Evolutionary conservation across 1,140 invertebrate species (phyloP).

Genomic region (Diplogasteroides magnus): DNA sequence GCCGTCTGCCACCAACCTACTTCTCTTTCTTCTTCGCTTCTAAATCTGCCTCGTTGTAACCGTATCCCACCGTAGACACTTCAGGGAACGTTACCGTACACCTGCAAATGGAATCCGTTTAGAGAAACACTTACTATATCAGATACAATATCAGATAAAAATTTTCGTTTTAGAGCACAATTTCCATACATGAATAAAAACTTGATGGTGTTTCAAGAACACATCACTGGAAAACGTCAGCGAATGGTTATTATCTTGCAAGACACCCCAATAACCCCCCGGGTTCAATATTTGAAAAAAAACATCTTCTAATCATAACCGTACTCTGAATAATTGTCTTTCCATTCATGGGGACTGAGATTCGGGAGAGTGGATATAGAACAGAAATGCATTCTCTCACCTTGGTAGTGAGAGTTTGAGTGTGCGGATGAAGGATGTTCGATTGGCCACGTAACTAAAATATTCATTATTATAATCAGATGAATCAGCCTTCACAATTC

Average conservation of each 20-base stretch:
- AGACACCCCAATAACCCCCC: background rate
- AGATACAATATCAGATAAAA: background rate
- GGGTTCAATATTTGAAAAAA: too few species aligned
- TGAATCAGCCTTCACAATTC: too few species aligned
- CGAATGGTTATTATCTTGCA: too few species aligned
- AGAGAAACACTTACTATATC: background rate
- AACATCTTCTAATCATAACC: too few species aligned
- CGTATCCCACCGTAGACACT: slow-evolving; percentile 23
- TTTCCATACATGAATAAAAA: too few species aligned
- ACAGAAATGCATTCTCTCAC: slow-evolving; percentile 29
- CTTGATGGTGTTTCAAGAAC: too few species aligned
- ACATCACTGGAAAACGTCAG: too few species aligned
- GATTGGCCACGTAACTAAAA: slow-evolving; percentile 32
- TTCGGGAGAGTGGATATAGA: too few species aligned
- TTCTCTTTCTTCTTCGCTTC: slow-evolving; percentile 11
- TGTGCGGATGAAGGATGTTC: slow-evolving; percentile 26
- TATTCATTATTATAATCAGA: too few species aligned
- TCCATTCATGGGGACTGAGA: too few species aligned
- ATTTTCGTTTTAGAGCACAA: background rate
- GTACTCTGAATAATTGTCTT: too few species aligned
- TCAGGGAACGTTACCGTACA: slow-evolving; percentile 28
- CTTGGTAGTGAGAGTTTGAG: slow-evolving; percentile 28
- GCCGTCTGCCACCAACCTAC: too few species aligned
- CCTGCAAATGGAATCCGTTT: background rate
- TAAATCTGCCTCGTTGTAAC: slow-evolving; percentile 24